phyloP scores from a whole-genome alignment of 2,113 vertebrate genomes.

The Hippocampus guttulatus region DNA sequence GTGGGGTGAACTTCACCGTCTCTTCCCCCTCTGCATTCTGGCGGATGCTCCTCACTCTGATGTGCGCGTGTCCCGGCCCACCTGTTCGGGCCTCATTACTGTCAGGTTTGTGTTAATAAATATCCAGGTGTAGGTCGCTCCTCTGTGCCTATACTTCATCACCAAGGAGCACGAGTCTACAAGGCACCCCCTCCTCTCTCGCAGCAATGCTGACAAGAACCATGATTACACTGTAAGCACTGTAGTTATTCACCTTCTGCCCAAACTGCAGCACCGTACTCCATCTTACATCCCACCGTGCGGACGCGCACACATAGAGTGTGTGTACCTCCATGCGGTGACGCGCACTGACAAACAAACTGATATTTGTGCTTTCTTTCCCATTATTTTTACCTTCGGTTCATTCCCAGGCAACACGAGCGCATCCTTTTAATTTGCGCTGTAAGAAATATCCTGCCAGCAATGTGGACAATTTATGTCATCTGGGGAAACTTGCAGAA shows the following conservation, averaged over 20 bases:
- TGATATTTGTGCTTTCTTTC: slow-evolving; percentile 64
- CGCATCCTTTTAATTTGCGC: slow-evolving; percentile 47
- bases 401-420: slow-evolving; percentile 29
- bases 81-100: slow-evolving; percentile 79
- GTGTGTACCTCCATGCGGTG: slow-evolving; percentile 27
- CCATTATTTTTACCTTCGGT: slow-evolving; percentile 57
- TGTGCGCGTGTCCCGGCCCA: slow-evolving; percentile 75
- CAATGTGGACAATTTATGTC: slow-evolving; percentile 19
- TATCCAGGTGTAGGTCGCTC: slow-evolving; percentile 75
- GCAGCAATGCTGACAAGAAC: slow-evolving; percentile 70
- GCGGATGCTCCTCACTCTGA: slow-evolving; percentile 71
- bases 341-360: slow-evolving; percentile 61
- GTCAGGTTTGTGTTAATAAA: slow-evolving; percentile 78
- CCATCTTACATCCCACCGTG: slow-evolving; percentile 64
- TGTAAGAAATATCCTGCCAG: slow-evolving; percentile 32
- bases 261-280: slow-evolving; percentile 72
- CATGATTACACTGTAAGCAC: slow-evolving; percentile 79
- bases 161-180: slow-evolving; percentile 65
- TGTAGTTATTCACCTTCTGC: slow-evolving; percentile 77
- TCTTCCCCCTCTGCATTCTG: slow-evolving; percentile 57
- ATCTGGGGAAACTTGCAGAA: slow-evolving; percentile 10
- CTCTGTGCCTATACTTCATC: slow-evolving; percentile 72
- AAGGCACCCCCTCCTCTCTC: slow-evolving; percentile 57
- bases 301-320: slow-evolving; percentile 47
- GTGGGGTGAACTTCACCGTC: slow-evolving; percentile 65